phyloP scores from a whole-genome alignment of 2,888 invertebrate genomes.

The Venusia cambrica region DNA sequence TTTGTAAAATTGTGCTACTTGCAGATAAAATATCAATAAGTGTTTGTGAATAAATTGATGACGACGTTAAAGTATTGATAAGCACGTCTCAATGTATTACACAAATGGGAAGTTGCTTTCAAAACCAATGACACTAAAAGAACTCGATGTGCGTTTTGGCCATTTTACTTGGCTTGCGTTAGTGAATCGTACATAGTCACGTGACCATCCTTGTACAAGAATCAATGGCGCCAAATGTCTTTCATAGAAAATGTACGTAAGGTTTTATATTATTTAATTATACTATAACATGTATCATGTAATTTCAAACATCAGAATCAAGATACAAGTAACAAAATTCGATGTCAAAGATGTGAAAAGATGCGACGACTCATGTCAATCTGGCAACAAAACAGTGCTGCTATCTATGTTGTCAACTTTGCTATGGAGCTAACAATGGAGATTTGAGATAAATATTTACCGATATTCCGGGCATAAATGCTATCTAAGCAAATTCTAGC shows the following conservation, averaged over 20 bases:
- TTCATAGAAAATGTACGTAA: conserved; percentile 77
- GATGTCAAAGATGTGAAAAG: conserved; percentile 45
- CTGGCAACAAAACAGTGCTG: conserved; percentile 83
- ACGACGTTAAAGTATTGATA: conserved; percentile 47
- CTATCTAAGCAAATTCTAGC: conserved; percentile 39
- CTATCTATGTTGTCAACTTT: conserved; percentile 91
- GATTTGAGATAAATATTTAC: conserved; percentile 84
- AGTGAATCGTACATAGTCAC: conserved; percentile 81
- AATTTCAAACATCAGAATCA: conserved; percentile 26
- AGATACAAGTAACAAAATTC: conserved; percentile 35
- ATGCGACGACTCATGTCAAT: conserved; percentile 79
- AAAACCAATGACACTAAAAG: conserved; percentile 76
- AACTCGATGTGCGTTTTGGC: conserved; percentile 81
- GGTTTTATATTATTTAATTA: conserved; percentile 42
- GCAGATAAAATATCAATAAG: conserved; percentile 61
- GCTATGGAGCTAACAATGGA: conserved; percentile 81
- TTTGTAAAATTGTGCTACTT: conserved; percentile 67
- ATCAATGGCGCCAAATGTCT: conserved; percentile 82
- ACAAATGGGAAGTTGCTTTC: conserved; percentile 67
- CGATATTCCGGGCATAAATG: conserved; percentile 66
- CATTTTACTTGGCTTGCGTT: conserved; percentile 81
- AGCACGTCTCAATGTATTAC: conserved; percentile 66
- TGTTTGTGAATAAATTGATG: conserved; percentile 61
- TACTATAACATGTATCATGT: conserved; percentile 36
- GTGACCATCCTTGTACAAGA: conserved; percentile 66